Conservation (phyloP, 2,797 vertebrate genomes). For the Strix occidentalis region DNA sequence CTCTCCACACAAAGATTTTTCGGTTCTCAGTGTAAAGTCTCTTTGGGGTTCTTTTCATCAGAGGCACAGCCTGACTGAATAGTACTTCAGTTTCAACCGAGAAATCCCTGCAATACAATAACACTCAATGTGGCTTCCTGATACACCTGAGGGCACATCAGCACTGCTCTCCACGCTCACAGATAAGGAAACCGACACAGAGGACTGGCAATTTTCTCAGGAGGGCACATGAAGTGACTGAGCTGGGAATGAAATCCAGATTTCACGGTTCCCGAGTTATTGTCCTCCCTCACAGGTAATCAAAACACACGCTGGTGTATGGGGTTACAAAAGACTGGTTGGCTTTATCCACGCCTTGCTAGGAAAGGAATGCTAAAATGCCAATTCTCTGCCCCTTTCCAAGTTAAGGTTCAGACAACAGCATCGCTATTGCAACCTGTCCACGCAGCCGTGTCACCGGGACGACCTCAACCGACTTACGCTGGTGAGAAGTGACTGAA, state of each 20-base stretch:
- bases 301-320: background rate
- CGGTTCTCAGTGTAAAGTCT: background rate
- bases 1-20: background rate
- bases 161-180: background rate
- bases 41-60: background rate
- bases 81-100: rapidly evolving
- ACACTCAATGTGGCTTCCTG: background rate
- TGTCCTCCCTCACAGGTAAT: background rate
- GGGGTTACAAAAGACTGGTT: background rate
- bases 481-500: background rate
- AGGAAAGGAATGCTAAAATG: background rate
- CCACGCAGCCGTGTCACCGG: background rate
- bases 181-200: background rate
- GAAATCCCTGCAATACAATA: background rate
- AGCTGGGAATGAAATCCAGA: background rate
- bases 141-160: background rate
- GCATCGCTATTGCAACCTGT: rapidly evolving
- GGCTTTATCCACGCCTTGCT: background rate
- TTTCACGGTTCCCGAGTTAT: background rate
- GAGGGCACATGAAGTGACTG: rapidly evolving
- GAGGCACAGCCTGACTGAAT: background rate
- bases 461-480: background rate
- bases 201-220: background rate
- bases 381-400: background rate
- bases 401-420: background rate